Conservation (phyloP, 2,113 vertebrate genomes). For the Oryzias woworae region DNA sequence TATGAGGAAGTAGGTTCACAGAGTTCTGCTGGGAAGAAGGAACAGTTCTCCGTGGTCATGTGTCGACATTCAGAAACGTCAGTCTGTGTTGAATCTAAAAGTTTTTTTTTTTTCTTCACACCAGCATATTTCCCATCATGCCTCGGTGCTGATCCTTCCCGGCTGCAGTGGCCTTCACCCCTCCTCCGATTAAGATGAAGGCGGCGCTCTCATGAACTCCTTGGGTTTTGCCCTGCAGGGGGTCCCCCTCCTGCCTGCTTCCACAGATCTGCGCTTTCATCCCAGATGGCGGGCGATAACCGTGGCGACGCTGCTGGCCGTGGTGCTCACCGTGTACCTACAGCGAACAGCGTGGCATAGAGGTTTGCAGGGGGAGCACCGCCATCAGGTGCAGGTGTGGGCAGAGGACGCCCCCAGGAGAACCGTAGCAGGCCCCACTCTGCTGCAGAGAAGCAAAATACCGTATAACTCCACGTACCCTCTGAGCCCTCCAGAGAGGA, state of each 20-base stretch:
- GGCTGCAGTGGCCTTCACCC: conserved; percentile 37
- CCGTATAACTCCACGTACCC: conserved; percentile 91
- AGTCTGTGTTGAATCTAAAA: background rate
- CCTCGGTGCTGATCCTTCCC: conserved; percentile 17
- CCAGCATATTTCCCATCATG: background rate
- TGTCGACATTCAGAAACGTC: background rate
- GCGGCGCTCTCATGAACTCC: conserved; percentile 80
- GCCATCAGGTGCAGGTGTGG: conserved; percentile 25
- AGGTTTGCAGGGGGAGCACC: conserved; percentile 41
- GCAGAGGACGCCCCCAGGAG: conserved; percentile 15
- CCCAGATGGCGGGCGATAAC: conserved; percentile 87
- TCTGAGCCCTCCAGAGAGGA: conserved; percentile 81
- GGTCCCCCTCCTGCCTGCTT: conserved; percentile 75
- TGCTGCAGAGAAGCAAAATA: conserved; percentile 9
- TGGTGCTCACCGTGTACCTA: conserved; percentile 80
- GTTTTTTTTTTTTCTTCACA: background rate
- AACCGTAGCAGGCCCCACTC: background rate
- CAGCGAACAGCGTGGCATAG: conserved; percentile 68
- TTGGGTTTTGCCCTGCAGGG: conserved; percentile 81
- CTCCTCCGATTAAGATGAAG: conserved; percentile 76
- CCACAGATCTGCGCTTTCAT: conserved; percentile 84
- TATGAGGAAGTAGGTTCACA: no score
- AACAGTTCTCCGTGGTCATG: background rate
- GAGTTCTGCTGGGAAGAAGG: no score
- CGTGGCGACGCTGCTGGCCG: conserved; percentile 62